Percentiles rank a stretch among this genome's conserved stretches.
Evolutionary conservation across 2,797 vertebrate genomes (phyloP).

Genomic region (Uromys caudimaculatus): DNA sequence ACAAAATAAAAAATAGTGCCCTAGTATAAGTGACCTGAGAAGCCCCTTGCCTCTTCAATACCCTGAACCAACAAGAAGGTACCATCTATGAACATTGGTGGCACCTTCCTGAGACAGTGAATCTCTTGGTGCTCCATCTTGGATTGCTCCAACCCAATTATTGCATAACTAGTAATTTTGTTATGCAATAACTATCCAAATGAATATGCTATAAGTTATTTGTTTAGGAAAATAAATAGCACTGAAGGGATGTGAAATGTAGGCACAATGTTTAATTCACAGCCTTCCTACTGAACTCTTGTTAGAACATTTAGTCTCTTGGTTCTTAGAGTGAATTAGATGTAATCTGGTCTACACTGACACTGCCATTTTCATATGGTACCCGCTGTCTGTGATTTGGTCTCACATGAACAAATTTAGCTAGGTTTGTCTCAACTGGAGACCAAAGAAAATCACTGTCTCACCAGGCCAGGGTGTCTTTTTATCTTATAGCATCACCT

Average conservation of each 20-base stretch:
- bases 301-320: background rate
- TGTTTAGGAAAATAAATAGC: background rate
- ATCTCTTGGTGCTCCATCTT: background rate
- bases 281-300: background rate
- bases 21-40: background rate
- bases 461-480: background rate
- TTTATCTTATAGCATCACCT: background rate
- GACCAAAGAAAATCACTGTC: background rate
- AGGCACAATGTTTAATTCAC: background rate
- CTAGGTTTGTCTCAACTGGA: background rate
- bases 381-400: background rate
- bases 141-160: background rate
- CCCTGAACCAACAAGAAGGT: background rate
- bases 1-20: background rate
- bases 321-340: background rate
- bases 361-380: background rate
- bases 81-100: background rate
- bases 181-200: slow-evolving; percentile 6
- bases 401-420: background rate
- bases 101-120: background rate
- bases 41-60: background rate
- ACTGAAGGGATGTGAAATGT: background rate
- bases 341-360: background rate
- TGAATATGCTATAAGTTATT: slow-evolving; percentile 28
- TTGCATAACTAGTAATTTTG: background rate